These are phyloP conservation scores for Heterohyrax brucei DNA, from an alignment of 2,797 vertebrate species.

Conservation along the genomic window DNA sequence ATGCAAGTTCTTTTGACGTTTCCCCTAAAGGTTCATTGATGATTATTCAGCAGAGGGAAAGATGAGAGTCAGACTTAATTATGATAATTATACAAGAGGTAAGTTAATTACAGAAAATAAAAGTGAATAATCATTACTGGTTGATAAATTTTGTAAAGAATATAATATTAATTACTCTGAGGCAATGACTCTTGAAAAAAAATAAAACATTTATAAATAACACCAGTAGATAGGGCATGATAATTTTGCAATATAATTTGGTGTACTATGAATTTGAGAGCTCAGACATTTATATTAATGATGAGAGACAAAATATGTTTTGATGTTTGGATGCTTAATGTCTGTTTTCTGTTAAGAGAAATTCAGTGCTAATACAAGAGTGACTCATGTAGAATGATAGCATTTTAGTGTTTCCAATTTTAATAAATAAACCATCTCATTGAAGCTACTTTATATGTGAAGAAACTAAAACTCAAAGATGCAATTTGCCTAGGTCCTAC, in stretches of 20 bases:
- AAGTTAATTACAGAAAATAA: constrained; percentile 68
- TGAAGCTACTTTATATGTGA: not conserved
- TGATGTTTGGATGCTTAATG: constrained; percentile 63
- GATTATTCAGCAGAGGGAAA: constrained; percentile 51
- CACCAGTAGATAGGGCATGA: not conserved
- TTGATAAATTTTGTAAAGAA: constrained; percentile 11
- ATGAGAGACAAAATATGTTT: constrained; percentile 64
- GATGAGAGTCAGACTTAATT: constrained; percentile 70
- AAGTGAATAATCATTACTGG: constrained; percentile 60
- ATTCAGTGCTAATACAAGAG: constrained; percentile 12
- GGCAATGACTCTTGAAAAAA: constrained; percentile 48
- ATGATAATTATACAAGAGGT: constrained; percentile 67
- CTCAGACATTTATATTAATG: constrained; percentile 43
- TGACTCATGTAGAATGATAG: not conserved
- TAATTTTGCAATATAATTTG: constrained; percentile 51
- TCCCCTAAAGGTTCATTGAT: constrained; percentile 10
- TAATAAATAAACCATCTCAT: not conserved
- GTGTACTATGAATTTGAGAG: not conserved
- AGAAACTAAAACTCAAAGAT: not conserved
- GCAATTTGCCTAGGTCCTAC: not conserved
- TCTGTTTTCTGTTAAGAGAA: constrained; percentile 52
- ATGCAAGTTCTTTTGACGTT: constrained; percentile 34
- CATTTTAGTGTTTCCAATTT: not conserved
- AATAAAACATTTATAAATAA: constrained; percentile 33
- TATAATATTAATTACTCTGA: constrained; percentile 59